Conservation (phyloP, 2,797 vertebrate species). For the Urocyon cinereoargenteus region DNA sequence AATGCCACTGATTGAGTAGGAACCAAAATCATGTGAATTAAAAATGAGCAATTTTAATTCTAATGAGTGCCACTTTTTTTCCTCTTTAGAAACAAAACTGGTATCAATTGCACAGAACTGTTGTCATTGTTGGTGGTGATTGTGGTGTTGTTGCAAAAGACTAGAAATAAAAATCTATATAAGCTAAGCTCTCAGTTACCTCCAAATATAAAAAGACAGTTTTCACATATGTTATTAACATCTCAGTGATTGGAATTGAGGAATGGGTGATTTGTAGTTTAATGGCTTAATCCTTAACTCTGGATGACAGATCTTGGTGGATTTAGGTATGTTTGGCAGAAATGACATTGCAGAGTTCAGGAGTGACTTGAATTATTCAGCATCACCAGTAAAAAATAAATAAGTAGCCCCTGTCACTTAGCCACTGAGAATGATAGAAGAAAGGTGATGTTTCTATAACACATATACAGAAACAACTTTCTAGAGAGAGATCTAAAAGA, state of each 20-base stretch:
- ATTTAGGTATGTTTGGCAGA: conserved; percentile 51
- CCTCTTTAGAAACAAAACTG: neutral
- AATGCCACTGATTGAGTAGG: neutral
- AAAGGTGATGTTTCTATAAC: conserved; percentile 24
- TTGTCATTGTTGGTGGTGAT: neutral
- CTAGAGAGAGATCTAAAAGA: conserved; percentile 21
- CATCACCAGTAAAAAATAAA: conserved; percentile 17
- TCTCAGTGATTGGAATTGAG: neutral
- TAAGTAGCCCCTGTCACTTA: conserved; percentile 23
- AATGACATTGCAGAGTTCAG: conserved; percentile 54
- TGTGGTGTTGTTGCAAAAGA: neutral
- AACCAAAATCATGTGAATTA: neutral
- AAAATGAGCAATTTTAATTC: conserved; percentile 31
- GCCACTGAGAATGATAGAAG: conserved; percentile 47
- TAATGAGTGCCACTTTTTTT: neutral
- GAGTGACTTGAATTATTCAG: conserved; percentile 55
- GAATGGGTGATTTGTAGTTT: neutral
- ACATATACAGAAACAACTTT: conserved; percentile 45
- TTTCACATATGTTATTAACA: conserved; percentile 41
- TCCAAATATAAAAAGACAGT: neutral
- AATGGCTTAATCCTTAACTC: conserved; percentile 10
- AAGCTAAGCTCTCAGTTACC: neutral
- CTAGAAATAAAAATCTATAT: neutral
- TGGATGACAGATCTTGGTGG: conserved; percentile 31
- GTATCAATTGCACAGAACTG: neutral